Evolutionary conservation across 1,140 invertebrate genomes (phyloP).

Genomic region (Scaptomyza montana): DNA sequence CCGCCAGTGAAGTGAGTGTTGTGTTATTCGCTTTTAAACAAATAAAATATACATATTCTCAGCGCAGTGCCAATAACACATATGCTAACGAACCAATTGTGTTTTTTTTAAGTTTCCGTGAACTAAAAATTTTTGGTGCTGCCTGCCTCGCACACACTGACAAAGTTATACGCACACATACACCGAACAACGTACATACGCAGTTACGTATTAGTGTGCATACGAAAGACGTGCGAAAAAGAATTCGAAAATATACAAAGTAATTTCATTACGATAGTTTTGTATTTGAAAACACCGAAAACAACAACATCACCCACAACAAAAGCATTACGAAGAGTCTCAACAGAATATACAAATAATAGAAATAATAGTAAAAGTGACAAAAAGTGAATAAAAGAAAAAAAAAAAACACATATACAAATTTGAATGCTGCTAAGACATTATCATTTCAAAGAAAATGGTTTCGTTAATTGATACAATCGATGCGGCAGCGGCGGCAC

Average conservation of each 20-base stretch:
- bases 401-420: constrained; percentile 24
- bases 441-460: constrained; percentile 69
- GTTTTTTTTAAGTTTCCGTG: constrained; percentile 21
- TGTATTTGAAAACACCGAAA: constrained; percentile 26
- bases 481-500: constrained; percentile 66
- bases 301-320: constrained; percentile 25
- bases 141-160: constrained; percentile 27
- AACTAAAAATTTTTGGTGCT: constrained; percentile 20
- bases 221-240: constrained; percentile 50
- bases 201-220: constrained; percentile 54
- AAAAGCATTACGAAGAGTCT: constrained; percentile 59
- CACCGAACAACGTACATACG: constrained; percentile 25
- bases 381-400: constrained; percentile 24
- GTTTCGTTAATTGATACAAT: constrained; percentile 78
- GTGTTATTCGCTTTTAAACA: constrained; percentile 44
- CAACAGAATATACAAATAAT: constrained; percentile 44
- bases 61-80: constrained; percentile 25
- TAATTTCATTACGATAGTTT: constrained; percentile 27
- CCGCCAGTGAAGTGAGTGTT: constrained; percentile 70
- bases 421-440: constrained; percentile 71
- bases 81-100: constrained; percentile 20
- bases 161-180: constrained; percentile 10
- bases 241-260: constrained; percentile 57
- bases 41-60: constrained; percentile 26
- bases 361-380: constrained; percentile 13